Base-by-base conservation (phyloP, 2,797 vertebrate genomes). In the Sebastolobus altivelis region DNA sequence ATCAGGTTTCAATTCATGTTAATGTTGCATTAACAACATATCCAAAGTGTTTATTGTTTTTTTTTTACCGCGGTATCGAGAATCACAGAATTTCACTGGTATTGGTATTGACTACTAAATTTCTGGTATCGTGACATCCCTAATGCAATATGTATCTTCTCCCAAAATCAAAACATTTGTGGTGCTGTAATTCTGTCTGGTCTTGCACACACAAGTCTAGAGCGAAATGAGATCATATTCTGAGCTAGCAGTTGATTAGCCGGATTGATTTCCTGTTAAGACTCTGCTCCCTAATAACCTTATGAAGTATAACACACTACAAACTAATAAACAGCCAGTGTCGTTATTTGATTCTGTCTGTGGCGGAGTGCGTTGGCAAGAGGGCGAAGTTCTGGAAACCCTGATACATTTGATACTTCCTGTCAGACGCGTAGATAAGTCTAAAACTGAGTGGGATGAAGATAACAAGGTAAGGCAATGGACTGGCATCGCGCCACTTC, bases 391-490 rank as follows among this genome's bases (percentile, higher is more conserved):
- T 70, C 62, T 69, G 61, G 62, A 80, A 80, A 71, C 58, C 49
- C 61, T 73, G 52, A 65, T 70, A 33, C 40, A 77, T 86, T 75
- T 84, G 60, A 76, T 84, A 69, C 65, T 79, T 86, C 72, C 72
- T 85, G 85, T 84, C 76, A 84, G 76, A 75, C 43, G 62, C 55
- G 56, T 11, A 80, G 62, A 92, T 86, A 83, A 86, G 87, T 85
- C 87, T 85, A 54, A 77, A 75, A 68, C 67, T 38, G 79, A 80
- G 83, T 67, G 70, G 68, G 87, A 93, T 89, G 82, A 90, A 89
- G 84, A 90, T 86, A 92, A 89, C 79, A 84, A 89, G 73, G 81
- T 79, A 84, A 81, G 84, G 74, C 85, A 78, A 86, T 68, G 54
- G 76, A 74, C 79, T 78, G 84, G 82, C 88, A 81, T 83, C 72